Base-by-base conservation (phyloP, 2,797 vertebrate species). In the Myoxocephalus aenaeus region DNA sequence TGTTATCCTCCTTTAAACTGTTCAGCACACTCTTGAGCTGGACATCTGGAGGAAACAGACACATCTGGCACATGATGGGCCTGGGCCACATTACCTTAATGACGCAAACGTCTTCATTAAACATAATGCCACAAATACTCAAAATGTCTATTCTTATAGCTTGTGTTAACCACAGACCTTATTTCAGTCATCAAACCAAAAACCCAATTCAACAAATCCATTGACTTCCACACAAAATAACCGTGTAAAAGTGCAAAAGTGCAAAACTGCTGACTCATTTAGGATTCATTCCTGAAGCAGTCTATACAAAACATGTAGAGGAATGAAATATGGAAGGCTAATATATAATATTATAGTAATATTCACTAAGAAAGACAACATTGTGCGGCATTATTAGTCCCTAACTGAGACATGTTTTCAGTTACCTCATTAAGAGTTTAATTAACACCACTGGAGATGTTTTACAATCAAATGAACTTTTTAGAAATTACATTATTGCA, bases 31-130 rank as follows among this genome's bases (percentile, higher is more conserved):
- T 64, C 61, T 53, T 56, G 53, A 73, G 62, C 20, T 61, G 56
- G 59, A 59, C 70, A 81, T 75, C 64, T 65, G 64, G 54, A 75
- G 29, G 74, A 77, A 69, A 66, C 50, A 73, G 13, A 51, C n/a
- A 2, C 25, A 70, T 46, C 48, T 72, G 25, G 34, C n/a, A 25
- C 9, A 27, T 22, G 34, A 36, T 20, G 32, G 42, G 32, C 36
- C 44, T 36, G 38, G 22, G 3, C 1, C 18, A 56, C 53, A 53
- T 62, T 7, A 69, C 48, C 50, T 56, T 2, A 32, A 34, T 7
- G 1, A 56, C 32, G 38, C 20, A 3, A 27, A 73, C 18, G 6
- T 46, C 15, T 25, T 69, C 15, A 46, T 70, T 48, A 53, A 38
- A 48, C 56, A 42, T 36, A 29, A 75, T 12, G 42, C 15, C 42